phyloP scores from a whole-genome alignment of 2,113 vertebrate genomes.

The Leptodactylus fuscus region DNA sequence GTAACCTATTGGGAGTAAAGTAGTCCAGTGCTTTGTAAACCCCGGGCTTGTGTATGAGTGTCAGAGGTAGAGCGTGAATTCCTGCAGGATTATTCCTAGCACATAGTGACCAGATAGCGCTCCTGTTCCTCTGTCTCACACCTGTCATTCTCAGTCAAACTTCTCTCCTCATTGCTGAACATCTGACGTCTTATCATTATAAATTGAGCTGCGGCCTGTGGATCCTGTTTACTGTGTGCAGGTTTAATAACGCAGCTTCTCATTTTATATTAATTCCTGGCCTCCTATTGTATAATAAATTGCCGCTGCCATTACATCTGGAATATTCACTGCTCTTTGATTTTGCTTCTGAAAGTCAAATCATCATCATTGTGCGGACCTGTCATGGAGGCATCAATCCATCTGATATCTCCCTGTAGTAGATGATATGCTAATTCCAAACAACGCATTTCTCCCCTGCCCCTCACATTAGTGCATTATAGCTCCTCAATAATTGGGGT shows the following conservation, averaged over 20 bases:
- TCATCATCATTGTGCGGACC: neutral
- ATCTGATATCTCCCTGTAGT: neutral
- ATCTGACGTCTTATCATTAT: conserved; percentile 26
- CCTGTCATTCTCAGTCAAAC: conserved; percentile 4
- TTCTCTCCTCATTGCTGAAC: neutral
- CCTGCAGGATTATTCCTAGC: neutral
- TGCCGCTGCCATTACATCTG: neutral
- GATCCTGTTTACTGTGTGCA: conserved; percentile 6
- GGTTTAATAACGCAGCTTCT: conserved; percentile 4
- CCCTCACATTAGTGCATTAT: neutral
- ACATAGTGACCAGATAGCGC: neutral
- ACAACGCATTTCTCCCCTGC: neutral
- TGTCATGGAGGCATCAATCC: neutral
- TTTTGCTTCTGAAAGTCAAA: neutral
- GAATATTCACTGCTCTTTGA: conserved; percentile 9
- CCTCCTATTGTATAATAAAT: neutral
- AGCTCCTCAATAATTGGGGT: neutral
- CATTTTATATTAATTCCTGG: conserved; percentile 28
- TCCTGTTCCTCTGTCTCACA: neutral
- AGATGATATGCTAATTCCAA: neutral
- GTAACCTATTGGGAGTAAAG: too few relatives aligned
- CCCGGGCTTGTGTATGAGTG: neutral
- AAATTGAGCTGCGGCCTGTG: neutral
- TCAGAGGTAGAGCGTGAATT: neutral
- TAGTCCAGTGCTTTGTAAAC: too few relatives aligned